A percentile compares a stretch with the other conserved stretches of the same genome.
These are phyloP conservation scores for Wasmannia auropunctata DNA, from an alignment of 1,140 invertebrate species.

Conservation along the genomic window DNA sequence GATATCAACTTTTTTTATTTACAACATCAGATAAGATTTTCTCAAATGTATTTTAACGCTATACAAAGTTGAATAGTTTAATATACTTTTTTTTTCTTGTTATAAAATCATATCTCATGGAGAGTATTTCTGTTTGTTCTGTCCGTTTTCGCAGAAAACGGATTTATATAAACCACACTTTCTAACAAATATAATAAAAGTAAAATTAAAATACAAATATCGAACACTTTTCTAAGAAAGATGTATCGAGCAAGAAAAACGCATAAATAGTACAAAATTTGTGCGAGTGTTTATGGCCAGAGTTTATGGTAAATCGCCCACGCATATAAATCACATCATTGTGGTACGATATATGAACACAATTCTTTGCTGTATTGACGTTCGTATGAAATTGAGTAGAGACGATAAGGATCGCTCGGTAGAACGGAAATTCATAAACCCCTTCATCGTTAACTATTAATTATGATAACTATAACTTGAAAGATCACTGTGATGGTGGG, in stretches of 20 bases:
- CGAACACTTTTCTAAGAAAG: background rate
- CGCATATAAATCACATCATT: background rate
- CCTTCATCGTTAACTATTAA: background rate
- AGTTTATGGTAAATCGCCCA: background rate
- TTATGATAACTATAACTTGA: background rate
- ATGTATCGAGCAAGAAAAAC: background rate
- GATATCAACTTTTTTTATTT: constrained; percentile 4
- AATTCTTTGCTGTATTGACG: background rate
- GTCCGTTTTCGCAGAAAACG: background rate
- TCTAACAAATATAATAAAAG: constrained; percentile 6
- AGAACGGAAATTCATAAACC: background rate
- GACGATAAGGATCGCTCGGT: background rate
- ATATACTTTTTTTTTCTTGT: background rate
- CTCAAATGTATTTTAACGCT: constrained; percentile 1
- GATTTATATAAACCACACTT: constrained; percentile 1
- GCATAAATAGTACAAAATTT: background rate
- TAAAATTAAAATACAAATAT: constrained; percentile 27
- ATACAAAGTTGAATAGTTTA: background rate
- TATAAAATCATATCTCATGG: background rate
- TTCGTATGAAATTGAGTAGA: background rate
- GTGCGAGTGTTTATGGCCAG: background rate
- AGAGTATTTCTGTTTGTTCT: constrained; percentile 13
- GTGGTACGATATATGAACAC: background rate
- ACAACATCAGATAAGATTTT: background rate
- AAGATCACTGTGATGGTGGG: constrained; percentile 22